Conservation (phyloP, 2,888 invertebrate genomes). For the Trissolcus brochymenae region DNA sequence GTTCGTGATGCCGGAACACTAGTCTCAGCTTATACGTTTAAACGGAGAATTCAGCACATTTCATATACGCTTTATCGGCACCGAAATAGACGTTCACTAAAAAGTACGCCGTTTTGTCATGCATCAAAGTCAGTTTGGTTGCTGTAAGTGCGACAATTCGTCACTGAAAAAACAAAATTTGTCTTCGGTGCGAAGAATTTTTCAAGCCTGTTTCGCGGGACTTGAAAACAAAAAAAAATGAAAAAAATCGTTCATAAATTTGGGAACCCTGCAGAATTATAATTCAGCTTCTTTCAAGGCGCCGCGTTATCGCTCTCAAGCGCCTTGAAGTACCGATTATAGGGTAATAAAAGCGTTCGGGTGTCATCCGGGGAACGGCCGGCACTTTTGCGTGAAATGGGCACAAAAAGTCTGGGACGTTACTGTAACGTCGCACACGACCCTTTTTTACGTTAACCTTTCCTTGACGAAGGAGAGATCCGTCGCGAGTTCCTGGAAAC, state of each 20-base stretch:
- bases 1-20: constrained; percentile 73
- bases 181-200: no score
- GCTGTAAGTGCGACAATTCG: constrained; percentile 13
- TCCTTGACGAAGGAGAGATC: constrained; percentile 52
- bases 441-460: constrained; percentile 53
- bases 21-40: constrained; percentile 66
- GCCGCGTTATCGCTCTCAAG: constrained; percentile 69
- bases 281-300: constrained; percentile 67
- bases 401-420: constrained; percentile 61
- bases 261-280: neutral
- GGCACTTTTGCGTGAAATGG: constrained; percentile 63
- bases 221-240: constrained; percentile 20
- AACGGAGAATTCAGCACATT: constrained; percentile 55
- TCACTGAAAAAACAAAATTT: no score
- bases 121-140: constrained; percentile 61
- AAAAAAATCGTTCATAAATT: no score
- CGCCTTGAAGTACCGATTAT: constrained; percentile 69
- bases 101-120: constrained; percentile 60
- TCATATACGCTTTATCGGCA: constrained; percentile 63
- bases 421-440: constrained; percentile 60
- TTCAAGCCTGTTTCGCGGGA: neutral
- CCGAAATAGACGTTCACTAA: constrained; percentile 66
- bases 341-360: constrained; percentile 73
- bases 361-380: constrained; percentile 70
- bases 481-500: constrained; percentile 65